Conservation (phyloP, 2,797 vertebrate genomes). For the Thalassophryne amazonica region DNA sequence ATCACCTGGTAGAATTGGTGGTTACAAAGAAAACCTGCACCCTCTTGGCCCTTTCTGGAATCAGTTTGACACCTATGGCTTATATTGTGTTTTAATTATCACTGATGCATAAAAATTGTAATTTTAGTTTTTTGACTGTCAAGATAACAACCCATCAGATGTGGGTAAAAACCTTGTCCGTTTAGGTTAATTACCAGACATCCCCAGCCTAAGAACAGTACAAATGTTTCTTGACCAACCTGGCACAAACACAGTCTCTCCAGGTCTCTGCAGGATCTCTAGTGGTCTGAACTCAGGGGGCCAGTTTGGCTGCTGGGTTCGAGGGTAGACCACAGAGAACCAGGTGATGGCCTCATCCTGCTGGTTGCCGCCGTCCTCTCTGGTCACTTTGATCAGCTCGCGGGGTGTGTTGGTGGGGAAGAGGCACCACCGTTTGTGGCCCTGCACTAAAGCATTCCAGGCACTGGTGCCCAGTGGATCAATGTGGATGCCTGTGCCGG, state of each 20-base stretch:
- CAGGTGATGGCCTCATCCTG: constrained; percentile 98
- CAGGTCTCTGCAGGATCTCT: constrained; percentile 92
- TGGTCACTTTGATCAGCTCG: constrained; percentile 92
- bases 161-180: no score
- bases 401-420: constrained; percentile 96
- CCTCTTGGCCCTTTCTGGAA: no score
- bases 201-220: no score
- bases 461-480: constrained; percentile 97
- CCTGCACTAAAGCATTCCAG: constrained; percentile 97
- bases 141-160: no score
- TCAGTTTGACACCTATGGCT: no score
- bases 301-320: constrained; percentile 90
- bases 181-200: no score
- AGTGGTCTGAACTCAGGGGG: constrained; percentile 90
- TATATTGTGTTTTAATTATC: no score
- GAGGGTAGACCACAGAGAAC: constrained; percentile 92
- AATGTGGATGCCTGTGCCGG: constrained; percentile 97
- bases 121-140: no score
- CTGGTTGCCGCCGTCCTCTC: constrained; percentile 95
- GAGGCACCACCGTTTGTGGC: constrained; percentile 96
- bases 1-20: no score
- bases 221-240: constrained; percentile 73
- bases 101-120: no score
- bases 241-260: constrained; percentile 96
- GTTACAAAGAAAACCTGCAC: no score